These are phyloP conservation scores for Pempheris klunzingeri DNA, from an alignment of 2,797 vertebrate genomes.

Conservation along the genomic window DNA sequence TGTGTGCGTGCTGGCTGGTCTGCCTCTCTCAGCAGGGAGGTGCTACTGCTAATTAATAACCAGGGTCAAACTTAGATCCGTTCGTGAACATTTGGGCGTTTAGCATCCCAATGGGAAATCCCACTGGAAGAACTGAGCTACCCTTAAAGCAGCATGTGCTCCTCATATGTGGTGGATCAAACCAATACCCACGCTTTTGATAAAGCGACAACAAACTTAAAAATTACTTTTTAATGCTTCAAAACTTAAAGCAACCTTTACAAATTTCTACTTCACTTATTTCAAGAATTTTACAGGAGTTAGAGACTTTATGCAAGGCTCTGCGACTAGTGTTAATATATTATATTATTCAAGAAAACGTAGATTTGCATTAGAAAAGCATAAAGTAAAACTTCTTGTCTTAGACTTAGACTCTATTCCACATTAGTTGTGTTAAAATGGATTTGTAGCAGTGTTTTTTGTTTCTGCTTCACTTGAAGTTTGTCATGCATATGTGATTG, in stretches of 20 bases:
- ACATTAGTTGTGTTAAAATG: neutral
- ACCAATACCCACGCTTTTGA: constrained; percentile 4
- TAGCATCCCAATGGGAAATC: constrained; percentile 66
- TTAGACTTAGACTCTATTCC: neutral
- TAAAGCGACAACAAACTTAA: neutral
- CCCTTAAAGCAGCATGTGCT: constrained; percentile 61
- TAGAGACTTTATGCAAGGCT: neutral
- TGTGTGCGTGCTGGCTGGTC: constrained; percentile 35
- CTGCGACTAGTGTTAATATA: neutral
- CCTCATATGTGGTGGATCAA: constrained; percentile 56
- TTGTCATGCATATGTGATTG: constrained; percentile 39
- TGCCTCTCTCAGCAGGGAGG: constrained; percentile 58
- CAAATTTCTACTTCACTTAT: neutral
- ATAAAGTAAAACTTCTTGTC: neutral
- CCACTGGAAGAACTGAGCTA: constrained; percentile 52
- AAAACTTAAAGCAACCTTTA: constrained; percentile 8
- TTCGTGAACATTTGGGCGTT: constrained; percentile 61
- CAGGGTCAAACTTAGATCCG: constrained; percentile 66
- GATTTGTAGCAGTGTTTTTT: constrained; percentile 19
- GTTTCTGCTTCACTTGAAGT: constrained; percentile 25
- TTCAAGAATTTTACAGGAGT: neutral
- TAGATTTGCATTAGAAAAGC: neutral
- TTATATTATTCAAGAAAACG: neutral
- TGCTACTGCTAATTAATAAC: constrained; percentile 75
- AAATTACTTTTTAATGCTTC: neutral